Evolutionary conservation across 2,888 invertebrate genomes (phyloP).

Genomic region (Horisme vitalbata): DNA sequence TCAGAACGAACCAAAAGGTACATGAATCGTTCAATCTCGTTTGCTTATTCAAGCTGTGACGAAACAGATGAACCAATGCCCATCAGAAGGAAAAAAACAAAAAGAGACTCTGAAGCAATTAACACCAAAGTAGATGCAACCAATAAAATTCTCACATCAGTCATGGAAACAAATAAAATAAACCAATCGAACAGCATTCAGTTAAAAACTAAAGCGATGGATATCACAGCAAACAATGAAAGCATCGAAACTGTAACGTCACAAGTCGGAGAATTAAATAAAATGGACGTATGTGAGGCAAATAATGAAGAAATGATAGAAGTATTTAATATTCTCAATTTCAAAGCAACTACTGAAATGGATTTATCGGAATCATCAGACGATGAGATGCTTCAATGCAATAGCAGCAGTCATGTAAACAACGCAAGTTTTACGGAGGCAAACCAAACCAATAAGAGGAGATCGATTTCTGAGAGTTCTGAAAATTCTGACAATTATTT

Average conservation of each 20-base stretch:
- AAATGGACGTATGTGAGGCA: too few species aligned
- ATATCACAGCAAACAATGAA: neutral
- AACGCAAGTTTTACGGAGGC: too few species aligned
- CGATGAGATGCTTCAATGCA: too few species aligned
- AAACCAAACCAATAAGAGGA: neutral
- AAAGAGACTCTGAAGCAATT: neutral
- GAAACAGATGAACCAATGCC: neutral
- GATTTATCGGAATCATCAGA: too few species aligned
- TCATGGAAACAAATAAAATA: neutral
- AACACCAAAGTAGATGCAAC: neutral
- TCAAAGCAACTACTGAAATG: too few species aligned
- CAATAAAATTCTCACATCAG: neutral
- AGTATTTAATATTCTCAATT: too few species aligned
- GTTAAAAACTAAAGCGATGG: neutral
- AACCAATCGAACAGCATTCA: neutral
- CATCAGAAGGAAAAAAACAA: neutral
- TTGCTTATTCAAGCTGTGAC: constrained; percentile 1
- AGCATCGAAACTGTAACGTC: too few species aligned
- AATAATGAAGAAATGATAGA: too few species aligned
- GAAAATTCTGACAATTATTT: neutral
- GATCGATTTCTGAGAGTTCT: neutral
- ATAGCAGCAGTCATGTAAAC: too few species aligned
- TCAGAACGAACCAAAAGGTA: constrained; percentile 2
- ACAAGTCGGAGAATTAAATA: too few species aligned
- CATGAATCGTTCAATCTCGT: neutral